These are phyloP conservation scores for Caranx ignobilis DNA, from an alignment of 2,113 vertebrate genomes.

Conservation along the genomic window DNA sequence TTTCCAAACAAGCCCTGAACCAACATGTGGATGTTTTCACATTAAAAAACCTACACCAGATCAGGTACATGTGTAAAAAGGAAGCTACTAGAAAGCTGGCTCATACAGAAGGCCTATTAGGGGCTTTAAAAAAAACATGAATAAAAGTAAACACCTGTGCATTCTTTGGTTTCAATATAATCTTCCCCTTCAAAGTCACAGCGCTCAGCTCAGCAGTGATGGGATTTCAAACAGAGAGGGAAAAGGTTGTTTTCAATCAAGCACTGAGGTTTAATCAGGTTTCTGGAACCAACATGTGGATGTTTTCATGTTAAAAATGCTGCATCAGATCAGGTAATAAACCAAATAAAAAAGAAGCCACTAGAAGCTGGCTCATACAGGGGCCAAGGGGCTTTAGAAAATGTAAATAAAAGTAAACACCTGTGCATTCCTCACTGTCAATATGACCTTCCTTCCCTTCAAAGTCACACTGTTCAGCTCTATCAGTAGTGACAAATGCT, in stretches of 20 bases:
- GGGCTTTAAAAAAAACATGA: background rate
- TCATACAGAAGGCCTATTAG: too few relatives aligned
- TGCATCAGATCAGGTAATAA: too few relatives aligned
- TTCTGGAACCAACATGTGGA: background rate
- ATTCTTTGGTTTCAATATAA: too few relatives aligned
- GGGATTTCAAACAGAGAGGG: too few relatives aligned
- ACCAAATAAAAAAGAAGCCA: too few relatives aligned
- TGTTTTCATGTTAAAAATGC: too few relatives aligned
- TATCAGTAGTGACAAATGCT: background rate
- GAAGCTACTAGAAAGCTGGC: background rate
- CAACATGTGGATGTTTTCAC: background rate
- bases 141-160: too few relatives aligned
- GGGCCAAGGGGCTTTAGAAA: background rate
- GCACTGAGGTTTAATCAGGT: background rate
- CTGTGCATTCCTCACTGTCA: background rate
- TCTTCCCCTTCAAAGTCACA: too few relatives aligned
- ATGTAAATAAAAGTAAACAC: conserved; percentile 25
- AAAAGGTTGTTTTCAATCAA: background rate
- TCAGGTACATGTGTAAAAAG: too few relatives aligned
- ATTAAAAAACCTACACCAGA: too few relatives aligned
- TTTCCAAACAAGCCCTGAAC: too few relatives aligned
- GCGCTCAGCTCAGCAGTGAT: too few relatives aligned
- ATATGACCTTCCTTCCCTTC: background rate
- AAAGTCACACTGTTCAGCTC: background rate
- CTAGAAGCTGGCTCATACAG: background rate